phyloP scores from a whole-genome alignment of 2,113 vertebrate genomes.

The Bujurquina vittata region DNA sequence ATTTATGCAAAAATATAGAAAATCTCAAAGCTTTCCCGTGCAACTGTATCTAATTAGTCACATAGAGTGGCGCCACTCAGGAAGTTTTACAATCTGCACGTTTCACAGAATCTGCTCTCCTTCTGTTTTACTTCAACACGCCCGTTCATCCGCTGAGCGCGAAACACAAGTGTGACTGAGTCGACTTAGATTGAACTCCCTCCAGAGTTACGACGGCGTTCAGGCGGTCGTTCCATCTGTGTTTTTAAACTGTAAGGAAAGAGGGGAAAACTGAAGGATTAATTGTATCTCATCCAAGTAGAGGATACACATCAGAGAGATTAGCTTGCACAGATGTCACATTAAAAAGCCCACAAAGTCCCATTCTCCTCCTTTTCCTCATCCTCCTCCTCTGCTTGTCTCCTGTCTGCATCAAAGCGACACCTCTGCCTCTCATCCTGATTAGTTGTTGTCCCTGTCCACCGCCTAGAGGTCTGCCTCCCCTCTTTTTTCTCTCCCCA shows the following conservation, averaged over 20 bases:
- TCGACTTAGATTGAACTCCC: conserved; percentile 51
- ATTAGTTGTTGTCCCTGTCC: conserved; percentile 40
- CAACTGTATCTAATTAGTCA: background rate
- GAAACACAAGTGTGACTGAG: conserved; percentile 14
- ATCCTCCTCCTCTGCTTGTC: conserved; percentile 25
- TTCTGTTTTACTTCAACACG: background rate
- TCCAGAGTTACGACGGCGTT: conserved; percentile 41
- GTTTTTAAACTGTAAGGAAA: conserved; percentile 15
- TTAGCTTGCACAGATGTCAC: conserved; percentile 61
- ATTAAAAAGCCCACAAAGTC: conserved; percentile 61
- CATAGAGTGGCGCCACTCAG: background rate
- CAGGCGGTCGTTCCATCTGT: conserved; percentile 49
- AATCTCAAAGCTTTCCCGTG: background rate
- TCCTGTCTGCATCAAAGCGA: conserved; percentile 52
- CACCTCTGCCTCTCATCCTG: conserved; percentile 49
- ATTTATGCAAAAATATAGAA: background rate
- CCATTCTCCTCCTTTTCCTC: conserved; percentile 54
- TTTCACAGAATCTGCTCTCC: conserved; percentile 3
- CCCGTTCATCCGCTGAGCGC: background rate
- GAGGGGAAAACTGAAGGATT: background rate
- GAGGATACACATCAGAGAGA: conserved; percentile 50
- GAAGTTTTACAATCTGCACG: background rate
- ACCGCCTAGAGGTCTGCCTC: background rate
- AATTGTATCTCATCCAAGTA: conserved; percentile 47
- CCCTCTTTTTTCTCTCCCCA: background rate